These are phyloP conservation scores for Antheraea yamamai DNA, from an alignment of 2,888 invertebrate species.

Conservation along the genomic window DNA sequence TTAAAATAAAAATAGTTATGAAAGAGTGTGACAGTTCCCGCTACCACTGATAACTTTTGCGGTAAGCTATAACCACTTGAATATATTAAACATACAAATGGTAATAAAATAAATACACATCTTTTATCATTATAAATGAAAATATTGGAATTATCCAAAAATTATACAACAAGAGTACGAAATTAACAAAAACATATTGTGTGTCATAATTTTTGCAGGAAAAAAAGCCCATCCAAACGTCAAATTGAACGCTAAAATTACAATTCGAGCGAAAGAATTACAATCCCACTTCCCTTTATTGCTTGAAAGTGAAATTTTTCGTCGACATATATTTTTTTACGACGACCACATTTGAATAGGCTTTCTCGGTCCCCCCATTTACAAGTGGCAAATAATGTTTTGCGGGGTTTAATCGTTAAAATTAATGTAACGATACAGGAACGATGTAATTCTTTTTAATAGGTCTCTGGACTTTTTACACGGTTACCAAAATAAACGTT, in stretches of 20 bases:
- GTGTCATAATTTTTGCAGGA: constrained; percentile 4
- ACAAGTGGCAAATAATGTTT: constrained; percentile 56
- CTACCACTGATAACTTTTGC: not conserved
- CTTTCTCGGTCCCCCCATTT: constrained; percentile 46
- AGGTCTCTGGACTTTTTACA: constrained; percentile 10
- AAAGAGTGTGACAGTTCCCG: not conserved
- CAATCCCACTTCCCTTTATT: constrained; percentile 68
- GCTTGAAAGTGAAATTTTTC: constrained; percentile 57
- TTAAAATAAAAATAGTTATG: not conserved
- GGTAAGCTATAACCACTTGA: not conserved
- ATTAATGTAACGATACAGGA: constrained; percentile 69
- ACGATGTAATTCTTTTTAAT: constrained; percentile 36
- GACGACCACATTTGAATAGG: constrained; percentile 64
- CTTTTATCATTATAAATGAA: not conserved
- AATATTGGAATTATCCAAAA: not conserved
- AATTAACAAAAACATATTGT: not conserved
- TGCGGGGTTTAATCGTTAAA: constrained; percentile 67
- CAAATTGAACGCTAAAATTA: constrained; percentile 65
- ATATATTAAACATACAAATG: not conserved
- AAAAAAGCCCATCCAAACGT: constrained; percentile 40
- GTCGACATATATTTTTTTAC: constrained; percentile 55
- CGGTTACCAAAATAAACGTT: not conserved
- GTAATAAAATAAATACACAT: not conserved
- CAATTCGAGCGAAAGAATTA: constrained; percentile 60
- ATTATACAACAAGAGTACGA: not conserved